These are phyloP conservation scores for Volucella inflata DNA, from an alignment of 2,888 invertebrate species.

Conservation along the genomic window DNA sequence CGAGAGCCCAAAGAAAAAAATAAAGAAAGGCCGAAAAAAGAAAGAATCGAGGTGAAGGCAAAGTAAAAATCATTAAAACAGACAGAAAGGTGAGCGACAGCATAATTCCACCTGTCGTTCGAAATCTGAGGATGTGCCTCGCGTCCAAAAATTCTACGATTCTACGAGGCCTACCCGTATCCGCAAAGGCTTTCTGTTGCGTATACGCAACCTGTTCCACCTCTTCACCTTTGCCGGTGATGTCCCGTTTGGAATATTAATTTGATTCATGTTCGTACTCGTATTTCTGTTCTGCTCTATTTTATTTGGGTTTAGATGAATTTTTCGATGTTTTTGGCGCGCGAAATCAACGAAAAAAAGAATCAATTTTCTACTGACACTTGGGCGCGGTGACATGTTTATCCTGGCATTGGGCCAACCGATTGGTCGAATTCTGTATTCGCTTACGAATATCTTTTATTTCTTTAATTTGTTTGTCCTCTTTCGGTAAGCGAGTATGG, in stretches of 20 bases:
- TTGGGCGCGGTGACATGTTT: constrained; percentile 40
- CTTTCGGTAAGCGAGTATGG: neutral
- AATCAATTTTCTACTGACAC: constrained; percentile 54
- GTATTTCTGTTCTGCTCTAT: constrained; percentile 21
- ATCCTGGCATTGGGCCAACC: constrained; percentile 44
- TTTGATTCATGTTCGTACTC: constrained; percentile 52
- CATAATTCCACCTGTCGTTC: constrained; percentile 67
- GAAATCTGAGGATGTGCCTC: constrained; percentile 57
- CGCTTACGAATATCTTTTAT: neutral
- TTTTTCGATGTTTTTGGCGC: constrained; percentile 33
- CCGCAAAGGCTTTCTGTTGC: neutral
- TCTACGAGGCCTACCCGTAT: neutral
- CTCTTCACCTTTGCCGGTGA: neutral
- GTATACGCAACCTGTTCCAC: constrained; percentile 39
- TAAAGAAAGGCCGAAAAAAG: neutral
- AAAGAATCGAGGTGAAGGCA: neutral
- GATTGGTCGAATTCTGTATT: neutral
- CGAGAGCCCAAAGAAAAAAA: too few relatives aligned
- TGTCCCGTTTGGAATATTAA: constrained; percentile 6
- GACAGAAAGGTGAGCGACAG: constrained; percentile 63
- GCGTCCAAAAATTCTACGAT: constrained; percentile 22
- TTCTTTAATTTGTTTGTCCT: constrained; percentile 29
- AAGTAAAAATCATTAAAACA: constrained; percentile 58
- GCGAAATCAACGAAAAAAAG: constrained; percentile 33
- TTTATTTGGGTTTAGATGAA: neutral